Base-by-base conservation (phyloP, 1,140 invertebrate genomes). In the Macrobrachium rosenbergii region DNA sequence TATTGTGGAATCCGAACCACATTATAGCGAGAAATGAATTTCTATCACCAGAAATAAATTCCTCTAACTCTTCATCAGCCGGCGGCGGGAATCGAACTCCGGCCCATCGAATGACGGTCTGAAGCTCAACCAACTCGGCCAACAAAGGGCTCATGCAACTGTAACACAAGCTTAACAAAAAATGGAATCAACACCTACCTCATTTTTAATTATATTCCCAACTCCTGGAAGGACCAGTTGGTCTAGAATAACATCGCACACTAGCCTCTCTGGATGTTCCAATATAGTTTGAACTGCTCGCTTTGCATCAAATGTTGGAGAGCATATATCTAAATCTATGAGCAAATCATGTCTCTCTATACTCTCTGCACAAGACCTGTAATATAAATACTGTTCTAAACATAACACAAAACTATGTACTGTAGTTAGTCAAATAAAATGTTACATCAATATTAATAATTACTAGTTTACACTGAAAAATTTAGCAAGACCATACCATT, bases 191-290 rank as follows among this genome's bases (percentile, higher is more conserved):
- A 7, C 21, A 43, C 63, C n/a, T 45, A 89, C 90, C 87, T 90
- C 89, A 83, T 92, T 91, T 79, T 92, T 92, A 59, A 92, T 92
- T 59, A 92, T 92, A 79, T 92, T 92, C 69, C 91, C 91, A 58
- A 92, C 91, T 3, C 91, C 91, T 69, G 91, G 91, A 14, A 92
- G 75, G 73, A 92, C 90, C 21, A 85, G 83, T 77, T 92, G 91
- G 75, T 92, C 91, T 82, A 92, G 76, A 59, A 92, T 77, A 0
- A 91, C 91, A 90, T 92, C 91, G 90, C 91, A 91, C 0, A 91
- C 82, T 52, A 87, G 80, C 23, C 83, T 76, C 14, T 72, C 62
- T 16, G 60, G 21, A 21, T 88, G 81, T 37, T 78, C 37, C 76
- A 62, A n/a, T 45, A 80, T 83, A 37, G 75, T 82, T 14, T 72